A percentile compares a stretch with the other conserved stretches of the same genome.
These are phyloP conservation scores for Pararge aegeria DNA, from an alignment of 1,140 invertebrate genomes.

Conservation along the genomic window DNA sequence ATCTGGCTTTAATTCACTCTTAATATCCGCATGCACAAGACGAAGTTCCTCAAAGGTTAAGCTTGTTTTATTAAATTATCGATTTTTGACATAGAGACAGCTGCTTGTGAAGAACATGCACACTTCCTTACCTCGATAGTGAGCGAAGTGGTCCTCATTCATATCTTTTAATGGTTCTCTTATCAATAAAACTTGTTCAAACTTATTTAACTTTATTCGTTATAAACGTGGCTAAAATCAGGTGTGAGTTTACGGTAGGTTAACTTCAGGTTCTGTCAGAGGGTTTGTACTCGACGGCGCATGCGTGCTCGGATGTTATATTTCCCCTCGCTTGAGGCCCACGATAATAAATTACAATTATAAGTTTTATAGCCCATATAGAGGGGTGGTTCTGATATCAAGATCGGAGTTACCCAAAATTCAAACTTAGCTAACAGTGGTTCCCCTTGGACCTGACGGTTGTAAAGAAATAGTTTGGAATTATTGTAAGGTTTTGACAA, in stretches of 20 bases:
- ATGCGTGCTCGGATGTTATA: constrained; percentile 38
- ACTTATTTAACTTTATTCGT: constrained; percentile 41
- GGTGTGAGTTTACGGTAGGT: constrained; percentile 42
- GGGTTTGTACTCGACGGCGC: constrained; percentile 28
- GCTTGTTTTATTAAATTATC: constrained; percentile 66
- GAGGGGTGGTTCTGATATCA: neutral
- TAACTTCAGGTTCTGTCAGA: constrained; percentile 38
- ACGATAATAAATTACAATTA: constrained; percentile 41
- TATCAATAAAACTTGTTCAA: constrained; percentile 53
- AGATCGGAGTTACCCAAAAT: neutral
- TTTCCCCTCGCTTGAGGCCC: constrained; percentile 30
- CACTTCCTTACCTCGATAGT: constrained; percentile 83
- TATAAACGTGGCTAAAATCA: constrained; percentile 32
- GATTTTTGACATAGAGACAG: constrained; percentile 49
- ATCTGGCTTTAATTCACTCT: neutral
- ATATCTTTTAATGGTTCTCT: constrained; percentile 77
- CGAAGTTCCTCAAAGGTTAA: constrained; percentile 48
- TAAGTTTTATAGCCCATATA: neutral
- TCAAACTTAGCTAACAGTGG: no score
- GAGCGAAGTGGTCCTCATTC: constrained; percentile 87
- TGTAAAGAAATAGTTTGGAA: no score
- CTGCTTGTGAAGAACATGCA: constrained; percentile 16
- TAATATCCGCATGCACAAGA: neutral
- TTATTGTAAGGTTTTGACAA: no score
- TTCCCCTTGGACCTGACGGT: no score